Evolutionary conservation across 2,888 invertebrate genomes (phyloP).

Genomic region (Idaea dimidiata): DNA sequence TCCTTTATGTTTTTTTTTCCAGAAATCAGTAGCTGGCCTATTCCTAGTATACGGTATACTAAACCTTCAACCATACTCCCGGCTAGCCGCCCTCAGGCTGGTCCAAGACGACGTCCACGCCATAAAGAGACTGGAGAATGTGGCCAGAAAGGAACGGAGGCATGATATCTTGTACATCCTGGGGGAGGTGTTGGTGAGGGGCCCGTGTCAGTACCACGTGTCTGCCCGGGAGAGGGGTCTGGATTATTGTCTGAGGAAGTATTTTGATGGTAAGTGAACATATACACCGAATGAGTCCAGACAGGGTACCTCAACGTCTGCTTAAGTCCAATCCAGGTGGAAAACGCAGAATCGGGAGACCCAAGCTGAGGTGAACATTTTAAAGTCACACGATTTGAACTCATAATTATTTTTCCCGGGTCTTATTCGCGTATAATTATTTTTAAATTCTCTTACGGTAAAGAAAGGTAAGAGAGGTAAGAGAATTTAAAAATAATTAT

Average conservation of each 20-base stretch:
- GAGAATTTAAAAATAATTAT: too few species aligned
- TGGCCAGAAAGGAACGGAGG: conserved; percentile 46
- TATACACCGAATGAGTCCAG: conserved; percentile 36
- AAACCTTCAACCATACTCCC: conserved; percentile 54
- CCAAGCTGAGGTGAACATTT: too few species aligned
- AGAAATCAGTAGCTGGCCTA: conserved; percentile 61
- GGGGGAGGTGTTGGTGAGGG: conserved; percentile 48
- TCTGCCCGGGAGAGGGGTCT: conserved; percentile 52
- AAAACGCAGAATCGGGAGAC: too few species aligned
- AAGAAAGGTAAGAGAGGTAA: too few species aligned
- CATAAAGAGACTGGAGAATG: conserved; percentile 43
- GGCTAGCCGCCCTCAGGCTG: conserved; percentile 52
- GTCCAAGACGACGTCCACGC: conserved; percentile 50
- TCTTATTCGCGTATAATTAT: too few species aligned
- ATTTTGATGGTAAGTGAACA: conserved; percentile 53
- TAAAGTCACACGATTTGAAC: too few species aligned
- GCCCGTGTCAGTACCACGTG: conserved; percentile 52
- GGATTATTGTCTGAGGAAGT: conserved; percentile 52
- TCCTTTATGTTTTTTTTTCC: conserved; percentile 9
- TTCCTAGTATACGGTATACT: conserved; percentile 61
- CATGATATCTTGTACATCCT: conserved; percentile 60
- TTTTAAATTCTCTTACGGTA: too few species aligned
- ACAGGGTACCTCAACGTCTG: conserved; percentile 55
- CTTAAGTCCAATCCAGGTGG: too few species aligned
- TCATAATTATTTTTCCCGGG: too few species aligned